These are phyloP conservation scores for Halcyon chelicuti DNA, from an alignment of 2,797 vertebrate species.

Conservation along the genomic window DNA sequence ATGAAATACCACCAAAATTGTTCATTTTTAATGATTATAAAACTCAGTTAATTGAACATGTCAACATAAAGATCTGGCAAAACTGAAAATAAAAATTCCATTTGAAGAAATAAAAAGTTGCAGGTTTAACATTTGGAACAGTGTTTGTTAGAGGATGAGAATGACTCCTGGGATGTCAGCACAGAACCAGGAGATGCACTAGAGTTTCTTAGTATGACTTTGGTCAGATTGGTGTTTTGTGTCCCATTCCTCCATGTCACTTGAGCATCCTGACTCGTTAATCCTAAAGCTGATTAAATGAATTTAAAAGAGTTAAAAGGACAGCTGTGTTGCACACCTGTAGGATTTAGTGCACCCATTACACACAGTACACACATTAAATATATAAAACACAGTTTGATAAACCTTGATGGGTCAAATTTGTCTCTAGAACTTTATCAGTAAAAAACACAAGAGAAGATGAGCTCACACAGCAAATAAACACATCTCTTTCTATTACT, in stretches of 20 bases:
- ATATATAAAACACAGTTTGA: background rate
- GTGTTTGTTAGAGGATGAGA: background rate
- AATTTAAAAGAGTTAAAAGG: too few species aligned
- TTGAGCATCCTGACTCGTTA: background rate
- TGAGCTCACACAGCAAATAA: background rate
- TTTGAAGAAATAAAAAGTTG: background rate
- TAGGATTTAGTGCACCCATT: background rate
- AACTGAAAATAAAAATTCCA: background rate
- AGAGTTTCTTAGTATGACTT: background rate
- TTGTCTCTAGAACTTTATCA: background rate
- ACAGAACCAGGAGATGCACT: fast-evolving
- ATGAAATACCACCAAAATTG: background rate
- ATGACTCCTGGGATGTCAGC: background rate
- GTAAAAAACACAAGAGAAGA: background rate
- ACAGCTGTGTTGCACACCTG: background rate
- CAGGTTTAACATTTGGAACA: background rate
- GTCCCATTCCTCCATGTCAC: background rate
- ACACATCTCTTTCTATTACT: background rate
- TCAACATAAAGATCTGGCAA: background rate
- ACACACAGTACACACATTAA: background rate
- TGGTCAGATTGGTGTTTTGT: background rate
- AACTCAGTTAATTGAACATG: background rate
- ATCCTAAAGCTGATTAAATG: too few species aligned
- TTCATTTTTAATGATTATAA: background rate
- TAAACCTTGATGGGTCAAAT: background rate